Evolutionary conservation across 2,113 vertebrate species (phyloP).

Genomic region (Cervus canadensis): DNA sequence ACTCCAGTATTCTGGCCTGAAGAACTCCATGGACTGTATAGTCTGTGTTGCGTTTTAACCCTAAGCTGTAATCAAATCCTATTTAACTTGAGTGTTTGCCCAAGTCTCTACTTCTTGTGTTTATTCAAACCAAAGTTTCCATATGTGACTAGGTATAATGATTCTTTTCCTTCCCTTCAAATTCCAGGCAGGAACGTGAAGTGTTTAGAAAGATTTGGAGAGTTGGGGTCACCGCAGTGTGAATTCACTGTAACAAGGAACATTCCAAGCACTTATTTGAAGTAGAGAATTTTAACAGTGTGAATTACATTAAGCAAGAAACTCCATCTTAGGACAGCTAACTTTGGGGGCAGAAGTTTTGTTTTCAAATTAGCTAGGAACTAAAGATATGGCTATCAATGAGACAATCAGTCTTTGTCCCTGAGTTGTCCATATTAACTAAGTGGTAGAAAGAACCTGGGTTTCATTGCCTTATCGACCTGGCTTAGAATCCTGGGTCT

Average conservation of each 20-base stretch:
- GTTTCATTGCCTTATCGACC: background rate
- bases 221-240: background rate
- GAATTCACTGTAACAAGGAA: background rate
- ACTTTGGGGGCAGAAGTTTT: background rate
- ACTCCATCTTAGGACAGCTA: background rate
- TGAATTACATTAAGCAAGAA: background rate
- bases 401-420: background rate
- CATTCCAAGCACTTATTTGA: background rate
- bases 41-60: background rate
- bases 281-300: background rate
- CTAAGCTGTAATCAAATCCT: background rate
- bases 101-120: background rate
- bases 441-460: background rate
- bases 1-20: background rate
- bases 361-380: background rate
- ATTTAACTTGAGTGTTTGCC: background rate
- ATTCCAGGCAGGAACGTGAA: background rate
- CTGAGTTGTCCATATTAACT: background rate
- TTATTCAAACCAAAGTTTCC: background rate
- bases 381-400: background rate
- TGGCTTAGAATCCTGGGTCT: background rate
- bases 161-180: background rate
- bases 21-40: background rate
- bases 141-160: background rate
- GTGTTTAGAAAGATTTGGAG: background rate